Conservation (phyloP, 1,140 invertebrate genomes). For the Nymphalis io region DNA sequence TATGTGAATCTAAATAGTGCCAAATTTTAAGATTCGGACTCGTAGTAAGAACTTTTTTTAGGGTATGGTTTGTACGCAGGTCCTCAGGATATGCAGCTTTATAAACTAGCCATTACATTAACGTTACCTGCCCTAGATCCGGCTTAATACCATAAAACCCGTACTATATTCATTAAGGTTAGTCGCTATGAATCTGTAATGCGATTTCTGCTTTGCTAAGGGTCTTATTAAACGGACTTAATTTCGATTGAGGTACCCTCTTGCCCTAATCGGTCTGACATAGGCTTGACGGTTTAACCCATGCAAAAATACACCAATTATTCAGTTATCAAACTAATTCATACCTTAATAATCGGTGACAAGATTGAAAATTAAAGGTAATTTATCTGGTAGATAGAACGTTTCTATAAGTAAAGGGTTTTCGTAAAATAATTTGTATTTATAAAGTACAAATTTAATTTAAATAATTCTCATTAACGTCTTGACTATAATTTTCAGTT, state of each 20-base stretch:
- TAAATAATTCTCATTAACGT: no score
- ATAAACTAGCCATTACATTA: no score
- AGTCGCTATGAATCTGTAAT: background rate
- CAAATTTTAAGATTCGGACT: no score
- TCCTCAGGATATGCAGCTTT: no score
- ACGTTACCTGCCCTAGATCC: background rate
- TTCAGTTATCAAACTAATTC: background rate
- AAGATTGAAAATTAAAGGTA: background rate
- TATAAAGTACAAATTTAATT: no score
- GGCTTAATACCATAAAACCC: background rate
- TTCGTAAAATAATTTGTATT: background rate
- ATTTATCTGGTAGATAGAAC: background rate
- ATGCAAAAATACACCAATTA: conserved; percentile 8
- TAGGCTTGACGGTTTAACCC: conserved; percentile 13
- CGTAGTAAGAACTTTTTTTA: no score
- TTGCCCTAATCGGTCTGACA: conserved; percentile 11
- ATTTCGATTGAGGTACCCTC: conserved; percentile 23
- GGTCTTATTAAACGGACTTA: conserved; percentile 11
- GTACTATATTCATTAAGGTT: background rate
- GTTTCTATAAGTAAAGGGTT: background rate
- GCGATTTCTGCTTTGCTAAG: conserved; percentile 8
- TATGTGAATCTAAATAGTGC: no score
- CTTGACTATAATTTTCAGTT: no score
- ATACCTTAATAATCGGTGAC: background rate
- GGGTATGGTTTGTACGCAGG: no score